These are phyloP conservation scores for Steinernema feltiae DNA, from an alignment of 1,140 invertebrate species.

Conservation along the genomic window DNA sequence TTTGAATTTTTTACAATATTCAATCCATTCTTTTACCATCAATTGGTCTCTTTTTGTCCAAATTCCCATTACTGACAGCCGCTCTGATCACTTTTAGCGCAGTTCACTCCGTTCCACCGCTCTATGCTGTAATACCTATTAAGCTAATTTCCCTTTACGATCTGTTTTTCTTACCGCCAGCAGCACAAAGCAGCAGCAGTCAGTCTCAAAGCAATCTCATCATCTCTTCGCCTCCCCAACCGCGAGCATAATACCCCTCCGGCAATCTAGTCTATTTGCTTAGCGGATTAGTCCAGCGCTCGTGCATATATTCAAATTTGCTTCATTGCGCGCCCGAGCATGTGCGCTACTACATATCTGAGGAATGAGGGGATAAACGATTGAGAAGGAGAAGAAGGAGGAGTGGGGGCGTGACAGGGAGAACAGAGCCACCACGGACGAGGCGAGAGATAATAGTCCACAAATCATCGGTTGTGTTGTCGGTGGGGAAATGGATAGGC, in stretches of 20 bases:
- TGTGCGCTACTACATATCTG: not conserved
- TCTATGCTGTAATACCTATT: not conserved
- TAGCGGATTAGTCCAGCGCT: not conserved
- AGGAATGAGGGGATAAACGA: not conserved
- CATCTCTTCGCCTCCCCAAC: not conserved
- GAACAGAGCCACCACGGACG: not conserved
- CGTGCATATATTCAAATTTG: not conserved
- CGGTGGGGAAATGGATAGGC: not conserved
- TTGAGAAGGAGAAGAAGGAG: not conserved
- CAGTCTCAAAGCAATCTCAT: not conserved
- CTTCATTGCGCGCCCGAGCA: not conserved
- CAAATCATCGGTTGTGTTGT: slow-evolving; percentile 12
- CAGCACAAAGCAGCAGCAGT: not conserved
- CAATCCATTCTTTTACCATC: not conserved
- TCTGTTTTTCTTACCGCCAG: not conserved
- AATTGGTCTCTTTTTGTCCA: not conserved
- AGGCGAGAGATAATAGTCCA: not conserved
- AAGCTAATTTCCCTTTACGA: not conserved
- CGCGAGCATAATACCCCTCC: not conserved
- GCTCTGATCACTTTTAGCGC: not conserved
- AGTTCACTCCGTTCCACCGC: not conserved
- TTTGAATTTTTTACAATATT: no score
- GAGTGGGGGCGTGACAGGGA: not conserved
- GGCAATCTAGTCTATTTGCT: not conserved
- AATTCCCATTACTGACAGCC: not conserved